Evolutionary conservation across 2,888 invertebrate species (phyloP).

Genomic region (Busseola fusca): DNA sequence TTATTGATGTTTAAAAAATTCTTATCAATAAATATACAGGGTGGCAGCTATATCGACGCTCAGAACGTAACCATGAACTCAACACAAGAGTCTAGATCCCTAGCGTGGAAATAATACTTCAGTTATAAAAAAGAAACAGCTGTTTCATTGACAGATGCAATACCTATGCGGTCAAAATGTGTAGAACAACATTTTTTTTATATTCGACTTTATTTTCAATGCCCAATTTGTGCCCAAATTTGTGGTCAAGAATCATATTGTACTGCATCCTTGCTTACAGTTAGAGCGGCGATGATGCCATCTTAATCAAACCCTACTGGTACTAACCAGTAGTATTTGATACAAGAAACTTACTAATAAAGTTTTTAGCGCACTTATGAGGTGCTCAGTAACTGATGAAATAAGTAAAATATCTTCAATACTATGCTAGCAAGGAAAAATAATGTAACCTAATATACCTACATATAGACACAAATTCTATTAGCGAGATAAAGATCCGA

Average conservation of each 20-base stretch:
- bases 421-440: slow-evolving; percentile 2
- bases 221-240: too few relatives aligned
- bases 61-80: neutral
- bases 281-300: neutral
- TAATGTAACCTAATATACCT: slow-evolving; percentile 5
- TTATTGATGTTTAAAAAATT: slow-evolving; percentile 5
- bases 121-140: too few relatives aligned
- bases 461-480: slow-evolving; percentile 50
- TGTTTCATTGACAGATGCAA: too few relatives aligned
- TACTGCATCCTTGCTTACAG: neutral
- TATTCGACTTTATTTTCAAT: neutral
- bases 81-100: neutral
- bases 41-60: neutral
- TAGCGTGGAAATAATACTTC: neutral
- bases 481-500: slow-evolving; percentile 56
- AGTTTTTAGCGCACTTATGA: neutral
- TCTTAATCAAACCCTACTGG: neutral
- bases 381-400: slow-evolving; percentile 4
- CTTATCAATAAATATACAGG: neutral
- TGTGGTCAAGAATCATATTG: neutral
- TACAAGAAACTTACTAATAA: too few relatives aligned
- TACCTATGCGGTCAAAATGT: too few relatives aligned
- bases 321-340: too few relatives aligned
- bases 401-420: neutral
- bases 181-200: neutral